Evolutionary conservation across 1,140 invertebrate species (phyloP).

Genomic region (Sycobia sp.): DNA sequence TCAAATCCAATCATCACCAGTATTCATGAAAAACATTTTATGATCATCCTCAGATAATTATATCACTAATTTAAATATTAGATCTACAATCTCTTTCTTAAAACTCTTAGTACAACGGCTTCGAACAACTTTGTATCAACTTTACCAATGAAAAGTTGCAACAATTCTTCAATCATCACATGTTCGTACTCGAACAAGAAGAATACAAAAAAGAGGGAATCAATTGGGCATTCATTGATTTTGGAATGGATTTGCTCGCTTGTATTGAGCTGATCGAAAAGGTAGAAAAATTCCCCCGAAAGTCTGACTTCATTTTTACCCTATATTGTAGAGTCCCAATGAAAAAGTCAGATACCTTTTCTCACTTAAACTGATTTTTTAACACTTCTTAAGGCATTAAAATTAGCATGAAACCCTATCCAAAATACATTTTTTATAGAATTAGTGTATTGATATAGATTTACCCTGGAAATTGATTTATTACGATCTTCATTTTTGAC

Average conservation of each 20-base stretch:
- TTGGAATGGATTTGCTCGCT: slow-evolving; percentile 95
- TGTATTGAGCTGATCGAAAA: slow-evolving; percentile 98
- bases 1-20: slow-evolving; percentile 8
- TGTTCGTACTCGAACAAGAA: slow-evolving; percentile 97
- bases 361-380: too few species aligned
- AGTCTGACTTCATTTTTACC: slow-evolving; percentile 23
- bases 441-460: too few species aligned
- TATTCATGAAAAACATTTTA: slow-evolving; percentile 6
- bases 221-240: slow-evolving; percentile 95
- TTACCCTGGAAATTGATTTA: too few species aligned
- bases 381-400: too few species aligned
- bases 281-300: slow-evolving; percentile 66
- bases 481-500: too few species aligned
- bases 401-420: too few species aligned
- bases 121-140: slow-evolving; percentile 99
- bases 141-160: slow-evolving; percentile 97
- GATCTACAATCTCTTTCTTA: slow-evolving; percentile 37
- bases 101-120: slow-evolving; percentile 85
- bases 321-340: too few species aligned
- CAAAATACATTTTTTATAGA: too few species aligned
- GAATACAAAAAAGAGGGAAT: slow-evolving; percentile 95
- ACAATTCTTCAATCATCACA: slow-evolving; percentile 98
- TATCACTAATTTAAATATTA: not conserved
- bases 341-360: too few species aligned
- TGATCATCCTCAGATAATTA: slow-evolving; percentile 3